Evolutionary conservation across 2,888 invertebrate genomes (phyloP).

Genomic region (Agonopterix heracliana): DNA sequence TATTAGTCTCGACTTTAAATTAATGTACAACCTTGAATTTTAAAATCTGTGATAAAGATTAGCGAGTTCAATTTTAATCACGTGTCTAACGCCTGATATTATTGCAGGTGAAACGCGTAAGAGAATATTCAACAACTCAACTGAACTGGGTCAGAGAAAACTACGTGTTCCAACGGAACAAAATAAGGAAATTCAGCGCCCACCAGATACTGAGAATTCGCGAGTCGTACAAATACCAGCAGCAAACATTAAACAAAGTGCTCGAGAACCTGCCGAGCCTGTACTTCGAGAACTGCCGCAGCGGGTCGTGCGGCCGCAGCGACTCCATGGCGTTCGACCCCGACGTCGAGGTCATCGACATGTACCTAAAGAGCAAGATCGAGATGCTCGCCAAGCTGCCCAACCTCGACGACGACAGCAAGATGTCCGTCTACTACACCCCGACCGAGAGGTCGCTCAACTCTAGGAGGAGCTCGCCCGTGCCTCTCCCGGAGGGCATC

Average conservation of each 20-base stretch:
- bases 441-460: constrained; percentile 82
- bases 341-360: constrained; percentile 79
- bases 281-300: constrained; percentile 95
- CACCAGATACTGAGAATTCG: constrained; percentile 92
- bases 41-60: constrained; percentile 1
- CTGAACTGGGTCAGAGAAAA: constrained; percentile 96
- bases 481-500: constrained; percentile 72
- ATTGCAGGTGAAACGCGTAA: constrained; percentile 89
- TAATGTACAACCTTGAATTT: constrained; percentile 1
- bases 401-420: constrained; percentile 80
- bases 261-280: constrained; percentile 93
- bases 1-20: too few species aligned
- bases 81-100: constrained; percentile 12
- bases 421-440: constrained; percentile 87
- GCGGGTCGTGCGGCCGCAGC: constrained; percentile 85
- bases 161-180: constrained; percentile 95
- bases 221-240: constrained; percentile 96
- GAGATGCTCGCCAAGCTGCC: constrained; percentile 74
- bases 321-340: constrained; percentile 85
- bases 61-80: background rate
- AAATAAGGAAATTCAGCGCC: constrained; percentile 95
- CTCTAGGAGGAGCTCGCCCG: constrained; percentile 62
- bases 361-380: constrained; percentile 81
- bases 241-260: constrained; percentile 95
- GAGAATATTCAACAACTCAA: constrained; percentile 94